phyloP scores from a whole-genome alignment of 2,888 invertebrate genomes.

The Sclerodermus sp. region DNA sequence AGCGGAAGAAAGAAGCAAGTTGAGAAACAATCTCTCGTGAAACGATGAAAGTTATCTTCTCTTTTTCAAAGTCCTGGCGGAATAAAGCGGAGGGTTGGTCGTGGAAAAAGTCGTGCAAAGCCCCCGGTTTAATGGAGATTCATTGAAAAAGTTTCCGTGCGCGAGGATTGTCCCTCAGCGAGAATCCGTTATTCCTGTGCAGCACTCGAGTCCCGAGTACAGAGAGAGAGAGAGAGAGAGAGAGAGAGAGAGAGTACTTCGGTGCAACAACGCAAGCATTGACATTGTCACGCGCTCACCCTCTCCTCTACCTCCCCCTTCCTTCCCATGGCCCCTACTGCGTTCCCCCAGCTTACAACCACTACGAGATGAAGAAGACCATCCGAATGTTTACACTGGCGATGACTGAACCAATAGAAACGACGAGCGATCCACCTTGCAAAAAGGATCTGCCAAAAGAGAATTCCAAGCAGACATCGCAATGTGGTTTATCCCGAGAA shows the following conservation, averaged over 20 bases:
- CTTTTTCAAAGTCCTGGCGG: too few species aligned
- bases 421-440: slow-evolving; percentile 18
- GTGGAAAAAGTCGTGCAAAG: too few species aligned
- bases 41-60: too few species aligned
- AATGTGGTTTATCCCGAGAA: too few species aligned
- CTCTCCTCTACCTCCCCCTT: slow-evolving; percentile 13
- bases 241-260: slow-evolving; percentile 27
- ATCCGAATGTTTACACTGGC: slow-evolving; percentile 28
- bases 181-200: slow-evolving; percentile 29
- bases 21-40: too few species aligned
- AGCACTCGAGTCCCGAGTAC: slow-evolving; percentile 11
- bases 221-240: slow-evolving; percentile 30
- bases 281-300: slow-evolving; percentile 43
- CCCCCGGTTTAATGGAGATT: slow-evolving; percentile 28
- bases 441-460: slow-evolving; percentile 1
- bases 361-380: too few species aligned
- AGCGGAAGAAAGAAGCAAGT: too few species aligned
- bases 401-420: slow-evolving; percentile 41
- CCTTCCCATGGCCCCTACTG: background rate
- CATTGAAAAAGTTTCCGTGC: slow-evolving; percentile 31
- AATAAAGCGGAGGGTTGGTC: too few species aligned
- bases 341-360: too few species aligned
- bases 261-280: slow-evolving; percentile 44
- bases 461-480: too few species aligned
- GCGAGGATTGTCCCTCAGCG: slow-evolving; percentile 23